These are phyloP conservation scores for Erythrocercus mccallii DNA, from an alignment of 2,113 vertebrate species.

Conservation along the genomic window DNA sequence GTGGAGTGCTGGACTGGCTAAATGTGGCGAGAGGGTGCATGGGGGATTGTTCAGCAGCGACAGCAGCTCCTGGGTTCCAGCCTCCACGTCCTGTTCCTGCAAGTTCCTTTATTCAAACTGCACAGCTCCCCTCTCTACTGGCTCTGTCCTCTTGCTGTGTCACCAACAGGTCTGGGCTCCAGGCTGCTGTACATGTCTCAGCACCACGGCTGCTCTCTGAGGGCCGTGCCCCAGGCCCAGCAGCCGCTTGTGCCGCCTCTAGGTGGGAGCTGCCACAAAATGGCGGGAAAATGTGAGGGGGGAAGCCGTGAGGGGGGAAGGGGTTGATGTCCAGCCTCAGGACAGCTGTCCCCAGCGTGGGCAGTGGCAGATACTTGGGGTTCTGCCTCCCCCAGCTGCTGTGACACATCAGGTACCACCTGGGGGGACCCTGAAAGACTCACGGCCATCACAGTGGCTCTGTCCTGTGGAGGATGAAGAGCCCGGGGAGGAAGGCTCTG, in stretches of 20 bases:
- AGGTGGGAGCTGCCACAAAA: background rate
- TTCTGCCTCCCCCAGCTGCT: background rate
- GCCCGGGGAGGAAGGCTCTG: accelerated
- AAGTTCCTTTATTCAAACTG: background rate
- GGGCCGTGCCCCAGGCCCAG: background rate
- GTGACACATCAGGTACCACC: background rate
- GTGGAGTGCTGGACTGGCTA: background rate
- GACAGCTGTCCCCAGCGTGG: accelerated
- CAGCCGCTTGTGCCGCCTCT: accelerated
- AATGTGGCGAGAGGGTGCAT: background rate
- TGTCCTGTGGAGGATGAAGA: background rate
- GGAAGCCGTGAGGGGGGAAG: accelerated
- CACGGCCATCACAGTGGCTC: accelerated
- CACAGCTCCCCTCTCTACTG: background rate
- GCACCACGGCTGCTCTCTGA: background rate
- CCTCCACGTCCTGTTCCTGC: accelerated
- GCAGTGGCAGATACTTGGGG: background rate
- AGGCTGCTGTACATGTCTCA: accelerated
- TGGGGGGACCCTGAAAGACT: too few species aligned
- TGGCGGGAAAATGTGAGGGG: accelerated
- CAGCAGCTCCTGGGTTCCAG: background rate
- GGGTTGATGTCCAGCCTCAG: accelerated
- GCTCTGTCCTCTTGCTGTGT: background rate
- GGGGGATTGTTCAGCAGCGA: background rate
- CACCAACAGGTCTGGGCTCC: background rate